Conservation (phyloP, 2,797 vertebrate genomes). For the Coccyzus lansbergi region DNA sequence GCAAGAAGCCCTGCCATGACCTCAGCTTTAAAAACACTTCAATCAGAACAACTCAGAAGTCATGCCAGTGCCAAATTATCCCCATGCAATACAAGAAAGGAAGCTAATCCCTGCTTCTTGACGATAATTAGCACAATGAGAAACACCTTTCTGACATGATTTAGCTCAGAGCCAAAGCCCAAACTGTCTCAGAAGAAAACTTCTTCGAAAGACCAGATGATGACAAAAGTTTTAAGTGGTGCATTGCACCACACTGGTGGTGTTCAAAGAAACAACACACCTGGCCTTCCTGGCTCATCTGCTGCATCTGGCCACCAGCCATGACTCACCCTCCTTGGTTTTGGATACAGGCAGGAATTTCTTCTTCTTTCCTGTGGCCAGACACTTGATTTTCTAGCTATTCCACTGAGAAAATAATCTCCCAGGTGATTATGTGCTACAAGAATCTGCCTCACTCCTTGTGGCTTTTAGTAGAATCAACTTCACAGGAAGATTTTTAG, state of each 20-base stretch:
- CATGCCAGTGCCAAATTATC: slow-evolving; percentile 43
- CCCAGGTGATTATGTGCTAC: neutral
- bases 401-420: neutral
- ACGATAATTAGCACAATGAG: slow-evolving; percentile 46
- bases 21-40: slow-evolving; percentile 53
- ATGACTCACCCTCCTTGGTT: neutral
- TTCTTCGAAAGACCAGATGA: neutral
- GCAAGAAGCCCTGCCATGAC: slow-evolving; percentile 51
- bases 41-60: slow-evolving; percentile 26
- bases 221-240: neutral
- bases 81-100: slow-evolving; percentile 21
- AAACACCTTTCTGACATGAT: slow-evolving; percentile 34
- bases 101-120: slow-evolving; percentile 21
- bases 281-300: slow-evolving; percentile 5
- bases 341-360: neutral
- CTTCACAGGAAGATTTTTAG: neutral
- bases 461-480: neutral
- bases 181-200: neutral
- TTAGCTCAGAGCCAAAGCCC: neutral
- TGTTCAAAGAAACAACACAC: neutral
- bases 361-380: neutral
- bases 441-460: neutral
- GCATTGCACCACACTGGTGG: neutral
- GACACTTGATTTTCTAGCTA: slow-evolving; percentile 1
- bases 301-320: neutral